Base-by-base conservation (phyloP, 1,140 invertebrate species). In the Pogonomyrmex barbatus region DNA sequence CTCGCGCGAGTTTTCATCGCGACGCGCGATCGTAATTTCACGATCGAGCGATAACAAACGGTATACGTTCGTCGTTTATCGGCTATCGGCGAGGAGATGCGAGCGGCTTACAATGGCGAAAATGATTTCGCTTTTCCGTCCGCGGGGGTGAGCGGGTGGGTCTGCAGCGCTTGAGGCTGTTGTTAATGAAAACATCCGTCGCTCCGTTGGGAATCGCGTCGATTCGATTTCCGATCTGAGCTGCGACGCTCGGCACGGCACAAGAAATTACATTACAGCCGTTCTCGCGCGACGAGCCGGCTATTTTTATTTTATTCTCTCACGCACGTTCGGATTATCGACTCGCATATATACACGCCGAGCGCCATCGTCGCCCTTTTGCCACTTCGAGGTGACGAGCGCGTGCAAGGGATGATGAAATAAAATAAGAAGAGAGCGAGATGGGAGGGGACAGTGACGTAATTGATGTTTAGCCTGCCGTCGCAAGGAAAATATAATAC, bases 311-410 rank as follows among this genome's bases (percentile, higher is more conserved):
- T 83, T 83, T 75, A 83, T 83, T 60, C 68, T 75, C 68, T 73
- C 79, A 83, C 68, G 79, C 79, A 83, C 79, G 79, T 83, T 83
- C 79, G 79, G 79, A 83, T 83, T 83, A 83, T 83, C 54, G 79
- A 83, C 79, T 50, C 33, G 77, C 62, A 17, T 58, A 58, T n/a
- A 42, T 75, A 65, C 33, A 75, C 52, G 33, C 58, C 33, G 50
- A 24, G 50, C 78, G 42, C 62, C 68, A 73, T 83, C 33, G 30
- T 54, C 77, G 77, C 77, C 54, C 79, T 73, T 83, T 83, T 73
- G 56, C 68, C 47, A 82, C 79, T 60, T 58, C 54, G 79, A 60
- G 52, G 42, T 39, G 54, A 83, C 68, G 42, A 24, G 68, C 68
- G 68, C 42, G 42, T 50, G 30, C 68, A 75, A 39, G 42, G 67